These are phyloP conservation scores for Phalloptychus januarius DNA, from an alignment of 2,797 vertebrate genomes.

Conservation along the genomic window DNA sequence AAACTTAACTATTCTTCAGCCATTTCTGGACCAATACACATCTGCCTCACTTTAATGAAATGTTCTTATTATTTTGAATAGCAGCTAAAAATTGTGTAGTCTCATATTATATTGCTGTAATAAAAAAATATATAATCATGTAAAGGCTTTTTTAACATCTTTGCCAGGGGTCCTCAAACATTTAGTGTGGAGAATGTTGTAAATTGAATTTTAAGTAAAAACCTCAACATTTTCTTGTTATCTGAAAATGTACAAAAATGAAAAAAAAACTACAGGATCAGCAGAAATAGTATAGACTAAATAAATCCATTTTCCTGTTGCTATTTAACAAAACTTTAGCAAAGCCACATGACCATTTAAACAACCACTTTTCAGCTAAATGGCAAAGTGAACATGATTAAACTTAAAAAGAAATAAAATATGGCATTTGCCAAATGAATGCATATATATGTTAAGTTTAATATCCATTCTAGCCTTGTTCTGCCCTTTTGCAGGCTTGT, in stretches of 20 bases:
- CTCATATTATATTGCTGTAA: background rate
- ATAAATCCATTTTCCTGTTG: constrained; percentile 39
- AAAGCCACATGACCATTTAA: background rate
- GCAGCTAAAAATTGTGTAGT: background rate
- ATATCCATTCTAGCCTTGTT: constrained; percentile 39
- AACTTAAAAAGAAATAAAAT: constrained; percentile 35
- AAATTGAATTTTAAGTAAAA: constrained; percentile 4
- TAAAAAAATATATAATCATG: background rate
- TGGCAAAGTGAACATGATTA: constrained; percentile 40
- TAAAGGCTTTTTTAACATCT: background rate
- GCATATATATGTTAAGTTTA: constrained; percentile 52
- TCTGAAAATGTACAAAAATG: constrained; percentile 16
- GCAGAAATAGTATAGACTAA: constrained; percentile 20
- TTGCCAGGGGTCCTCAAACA: background rate
- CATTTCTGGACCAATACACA: background rate
- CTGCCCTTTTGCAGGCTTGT: constrained; percentile 55
- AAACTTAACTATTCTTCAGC: background rate
- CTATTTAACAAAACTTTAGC: constrained; percentile 33
- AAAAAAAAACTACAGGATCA: background rate
- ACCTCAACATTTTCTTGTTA: constrained; percentile 31
- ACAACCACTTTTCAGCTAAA: constrained; percentile 35
- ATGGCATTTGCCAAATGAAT: constrained; percentile 51
- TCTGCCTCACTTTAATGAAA: background rate
- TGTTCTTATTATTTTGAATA: background rate
- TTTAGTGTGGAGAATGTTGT: background rate